Evolutionary conservation across 2,797 vertebrate species (phyloP), one percentile per base, ranked within the genome.

Genomic region (Amphiprion clarkii): DNA sequence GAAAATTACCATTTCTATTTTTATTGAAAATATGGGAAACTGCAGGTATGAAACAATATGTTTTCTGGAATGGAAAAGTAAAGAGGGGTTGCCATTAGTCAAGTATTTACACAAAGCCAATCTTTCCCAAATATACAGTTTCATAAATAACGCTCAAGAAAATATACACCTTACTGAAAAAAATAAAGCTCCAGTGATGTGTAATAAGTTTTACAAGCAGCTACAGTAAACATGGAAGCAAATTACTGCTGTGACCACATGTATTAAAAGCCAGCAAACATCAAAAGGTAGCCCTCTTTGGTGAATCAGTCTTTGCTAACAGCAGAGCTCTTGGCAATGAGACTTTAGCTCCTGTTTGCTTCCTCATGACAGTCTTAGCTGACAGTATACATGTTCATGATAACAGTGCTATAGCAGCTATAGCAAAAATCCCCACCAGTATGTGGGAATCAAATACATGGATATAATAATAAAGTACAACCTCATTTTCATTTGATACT

Each of bases 91-190:
- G 40, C 75, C 79, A 56, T 36, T 19, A 63, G 48, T 74, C 72
- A 70, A 74, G 56, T 81, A 88, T 90, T 79, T 88, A 87, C 83
- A 93, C 23, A 51, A 84, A 64, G 79, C 76, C 36, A 40, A 88
- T 75, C 19, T 78, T 65, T 78, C 66, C 73, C 78, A 84, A 84
- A 89, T 90, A 84, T 88, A 83, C 89, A 92, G 67, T 69, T 79
- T 88, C n/a, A 93, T 95, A 94, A 94, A 94, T 94, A 94, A 87
- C 6, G 64, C 76, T 74, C 54, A 78, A 71, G 78, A 79, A 88
- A 91, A 91, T 90, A 87, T 82, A 93, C 87, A 89, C 64, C 69
- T 67, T 76, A 49, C 53, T 82, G 71, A 74, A 66, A 79, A 85
- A 83, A 72, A 72, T 79, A 81, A 84, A 87, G 89, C 88, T 91